These are phyloP conservation scores for Tenebrio molitor DNA, from an alignment of 1,140 invertebrate species.

Conservation along the genomic window DNA sequence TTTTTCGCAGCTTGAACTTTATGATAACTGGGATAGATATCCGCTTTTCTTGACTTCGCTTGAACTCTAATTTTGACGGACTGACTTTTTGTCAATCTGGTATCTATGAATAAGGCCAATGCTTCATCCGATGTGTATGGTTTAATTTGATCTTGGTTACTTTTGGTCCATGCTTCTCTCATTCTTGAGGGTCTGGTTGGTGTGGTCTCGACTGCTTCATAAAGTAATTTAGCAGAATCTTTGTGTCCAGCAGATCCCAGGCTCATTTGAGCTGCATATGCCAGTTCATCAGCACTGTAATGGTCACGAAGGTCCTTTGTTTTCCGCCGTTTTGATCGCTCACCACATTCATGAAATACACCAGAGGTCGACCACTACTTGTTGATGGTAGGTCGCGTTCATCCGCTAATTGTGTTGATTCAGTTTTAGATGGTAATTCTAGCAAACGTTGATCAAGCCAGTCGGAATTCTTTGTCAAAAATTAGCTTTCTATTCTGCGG, in stretches of 20 bases:
- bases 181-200: neutral
- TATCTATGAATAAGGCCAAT: conserved; percentile 7
- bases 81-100: conserved; percentile 19
- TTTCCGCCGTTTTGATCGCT: conserved; percentile 52
- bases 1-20: conserved; percentile 18
- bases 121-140: neutral
- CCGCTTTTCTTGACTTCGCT: neutral
- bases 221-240: neutral
- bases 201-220: neutral
- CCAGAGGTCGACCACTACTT: conserved; percentile 1
- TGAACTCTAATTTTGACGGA: conserved; percentile 8
- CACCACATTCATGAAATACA: conserved; percentile 31
- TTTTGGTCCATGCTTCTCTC: neutral
- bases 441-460: too few species aligned
- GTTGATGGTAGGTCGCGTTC: neutral
- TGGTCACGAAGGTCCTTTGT: neutral
- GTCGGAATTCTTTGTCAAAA: too few species aligned
- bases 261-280: neutral
- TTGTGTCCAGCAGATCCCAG: neutral
- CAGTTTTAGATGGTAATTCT: too few species aligned
- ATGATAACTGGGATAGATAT: conserved; percentile 22
- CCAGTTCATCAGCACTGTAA: conserved; percentile 58
- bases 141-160: neutral
- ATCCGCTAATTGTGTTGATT: neutral
- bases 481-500: too few species aligned